Base-by-base conservation (phyloP, 2,888 invertebrate genomes). In the Galeruca laticollis region DNA sequence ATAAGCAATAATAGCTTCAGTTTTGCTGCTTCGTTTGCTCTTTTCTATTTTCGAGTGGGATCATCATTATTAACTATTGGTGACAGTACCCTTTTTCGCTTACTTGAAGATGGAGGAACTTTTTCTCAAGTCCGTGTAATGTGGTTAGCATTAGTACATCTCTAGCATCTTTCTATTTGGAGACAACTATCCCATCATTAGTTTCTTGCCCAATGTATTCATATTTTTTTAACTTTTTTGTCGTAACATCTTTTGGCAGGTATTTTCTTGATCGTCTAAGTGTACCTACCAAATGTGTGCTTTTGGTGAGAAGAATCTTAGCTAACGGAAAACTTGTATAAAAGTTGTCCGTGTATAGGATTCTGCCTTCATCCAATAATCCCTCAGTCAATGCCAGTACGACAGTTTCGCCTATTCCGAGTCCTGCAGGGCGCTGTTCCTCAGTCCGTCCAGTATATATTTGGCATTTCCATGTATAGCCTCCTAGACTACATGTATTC, bases 321-420 rank as follows among this genome's bases (percentile, higher is more conserved):
- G 74, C 76, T n/a, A 73, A 60, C 26, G 71, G 60, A 51, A 70
- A 49, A 60, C 69, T 69, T 33, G 73, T 75, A 61, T 76, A 73
- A 63, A 67, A 73, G 68, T 76, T 72, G 54, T 70, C 72, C 5
- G 26, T 70, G 15, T 57, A 49, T 10, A 68, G 54, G 21, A 51
- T 61, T 69, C 60, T 60, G 33, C 71, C 71, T 52, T 60, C 57
- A 61, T 57, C 49, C 43, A 69, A 40, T 60, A 60, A 60, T 60
- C 60, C 40, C 20, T 60, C 60, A 60, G 60, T 43, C 47, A 60
- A 60, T 43, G 20, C 43, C 47, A 60, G 47, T 60, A 60, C 60
- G 60, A 60, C 60, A 60, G 40, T 60, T 60, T 37, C 60, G 43
- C 20, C 47, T 43, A 47, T 60, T 60, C 47, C 21, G 43, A 60